Evolutionary conservation across 1,140 invertebrate genomes (phyloP).

Genomic region (Prorops nasuta): DNA sequence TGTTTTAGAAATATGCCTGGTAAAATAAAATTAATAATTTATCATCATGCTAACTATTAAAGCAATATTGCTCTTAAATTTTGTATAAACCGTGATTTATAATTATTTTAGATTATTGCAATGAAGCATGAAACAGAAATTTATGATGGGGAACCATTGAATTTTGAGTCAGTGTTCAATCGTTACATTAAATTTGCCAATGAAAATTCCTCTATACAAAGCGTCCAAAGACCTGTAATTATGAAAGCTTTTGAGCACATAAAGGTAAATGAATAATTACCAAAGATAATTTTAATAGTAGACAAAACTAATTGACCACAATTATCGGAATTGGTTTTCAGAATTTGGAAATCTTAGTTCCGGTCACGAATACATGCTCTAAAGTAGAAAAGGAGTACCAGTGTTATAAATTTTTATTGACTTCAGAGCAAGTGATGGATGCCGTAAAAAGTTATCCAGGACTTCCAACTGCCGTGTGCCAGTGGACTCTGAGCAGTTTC

Average conservation of each 20-base stretch:
- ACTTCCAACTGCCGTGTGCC: slow-evolving; percentile 78
- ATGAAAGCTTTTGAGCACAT: slow-evolving; percentile 91
- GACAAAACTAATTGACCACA: slow-evolving; percentile 11
- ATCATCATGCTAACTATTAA: no score
- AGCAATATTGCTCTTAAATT: no score
- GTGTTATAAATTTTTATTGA: slow-evolving; percentile 72
- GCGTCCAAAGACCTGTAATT: slow-evolving; percentile 76
- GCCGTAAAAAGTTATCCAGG: slow-evolving; percentile 68
- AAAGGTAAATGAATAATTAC: slow-evolving; percentile 51
- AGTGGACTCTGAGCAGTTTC: slow-evolving; percentile 74
- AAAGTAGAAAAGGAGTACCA: slow-evolving; percentile 79
- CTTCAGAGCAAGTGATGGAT: slow-evolving; percentile 71
- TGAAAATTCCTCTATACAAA: slow-evolving; percentile 69
- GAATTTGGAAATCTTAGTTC: slow-evolving; percentile 73
- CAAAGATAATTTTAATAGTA: slow-evolving; percentile 11
- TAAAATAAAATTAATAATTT: no score
- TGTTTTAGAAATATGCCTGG: slow-evolving; percentile 74
- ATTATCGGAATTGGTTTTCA: slow-evolving; percentile 37
- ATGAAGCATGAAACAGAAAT: slow-evolving; percentile 86
- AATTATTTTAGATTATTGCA: slow-evolving; percentile 62
- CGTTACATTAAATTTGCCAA: slow-evolving; percentile 82
- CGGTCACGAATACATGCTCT: slow-evolving; percentile 53
- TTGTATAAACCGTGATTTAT: no score
- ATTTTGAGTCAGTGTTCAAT: slow-evolving; percentile 87
- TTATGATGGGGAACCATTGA: slow-evolving; percentile 86